Evolutionary conservation across 1,140 invertebrate species (phyloP).

Genomic region (Nilaparvata lugens): DNA sequence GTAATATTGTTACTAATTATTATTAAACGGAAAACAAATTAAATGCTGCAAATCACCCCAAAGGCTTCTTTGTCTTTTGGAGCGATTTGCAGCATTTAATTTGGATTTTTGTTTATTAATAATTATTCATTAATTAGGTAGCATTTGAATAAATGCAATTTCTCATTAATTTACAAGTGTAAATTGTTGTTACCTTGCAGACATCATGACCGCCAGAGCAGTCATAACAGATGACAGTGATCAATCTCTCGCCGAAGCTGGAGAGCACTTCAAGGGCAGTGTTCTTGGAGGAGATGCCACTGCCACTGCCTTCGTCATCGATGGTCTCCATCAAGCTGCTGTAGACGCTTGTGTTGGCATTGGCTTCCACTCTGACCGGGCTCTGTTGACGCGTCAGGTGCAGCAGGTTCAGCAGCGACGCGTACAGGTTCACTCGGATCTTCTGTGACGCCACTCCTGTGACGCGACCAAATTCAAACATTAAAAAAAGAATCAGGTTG

Average conservation of each 20-base stretch:
- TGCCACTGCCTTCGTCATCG: slow-evolving; percentile 8
- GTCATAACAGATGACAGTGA: slow-evolving; percentile 75
- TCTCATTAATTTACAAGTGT: too few species aligned
- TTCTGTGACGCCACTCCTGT: slow-evolving; percentile 65
- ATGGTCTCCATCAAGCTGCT: slow-evolving; percentile 23
- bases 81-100: too few species aligned
- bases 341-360: slow-evolving; percentile 13
- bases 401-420: slow-evolving; percentile 61
- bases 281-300: slow-evolving; percentile 34
- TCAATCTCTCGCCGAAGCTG: slow-evolving; percentile 67
- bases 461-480: too few species aligned
- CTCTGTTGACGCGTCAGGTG: slow-evolving; percentile 57
- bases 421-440: slow-evolving; percentile 76
- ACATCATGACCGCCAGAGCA: slow-evolving; percentile 81
- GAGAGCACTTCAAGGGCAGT: slow-evolving; percentile 47
- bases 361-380: slow-evolving; percentile 2
- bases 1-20: too few species aligned
- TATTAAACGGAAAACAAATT: too few species aligned
- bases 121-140: too few species aligned
- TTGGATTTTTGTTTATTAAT: too few species aligned
- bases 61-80: too few species aligned
- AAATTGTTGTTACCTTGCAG: slow-evolving; percentile 46
- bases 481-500: too few species aligned
- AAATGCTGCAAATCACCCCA: too few species aligned
- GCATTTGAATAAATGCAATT: too few species aligned